Evolutionary conservation across 1,140 invertebrate species (phyloP).

Genomic region (Brachionus sp.): DNA sequence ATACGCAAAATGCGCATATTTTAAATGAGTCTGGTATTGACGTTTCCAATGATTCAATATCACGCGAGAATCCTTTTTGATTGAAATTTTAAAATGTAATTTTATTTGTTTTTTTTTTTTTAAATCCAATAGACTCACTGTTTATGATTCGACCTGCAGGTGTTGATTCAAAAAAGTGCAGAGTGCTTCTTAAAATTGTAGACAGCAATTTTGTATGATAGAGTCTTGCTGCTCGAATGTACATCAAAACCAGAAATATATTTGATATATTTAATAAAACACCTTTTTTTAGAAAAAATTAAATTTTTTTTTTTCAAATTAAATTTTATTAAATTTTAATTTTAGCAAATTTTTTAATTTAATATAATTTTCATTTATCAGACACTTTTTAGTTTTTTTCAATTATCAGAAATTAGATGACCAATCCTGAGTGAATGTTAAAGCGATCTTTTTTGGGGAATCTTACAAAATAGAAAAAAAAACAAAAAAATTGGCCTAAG

Average conservation of each 20-base stretch:
- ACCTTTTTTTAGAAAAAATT: neutral
- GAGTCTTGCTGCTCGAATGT: conserved; percentile 24
- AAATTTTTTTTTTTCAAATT: neutral
- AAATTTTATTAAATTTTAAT: neutral
- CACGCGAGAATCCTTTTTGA: conserved; percentile 62
- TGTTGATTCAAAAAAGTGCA: conserved; percentile 72
- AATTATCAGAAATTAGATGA: too few relatives aligned
- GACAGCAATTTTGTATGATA: conserved; percentile 7
- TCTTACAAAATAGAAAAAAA: too few relatives aligned
- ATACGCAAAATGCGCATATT: conserved; percentile 35
- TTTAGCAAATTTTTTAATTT: too few relatives aligned
- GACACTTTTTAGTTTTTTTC: too few relatives aligned
- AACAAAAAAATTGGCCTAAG: too few relatives aligned
- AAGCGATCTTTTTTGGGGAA: too few relatives aligned
- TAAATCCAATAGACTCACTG: conserved; percentile 47
- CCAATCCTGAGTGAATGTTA: too few relatives aligned
- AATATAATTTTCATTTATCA: too few relatives aligned
- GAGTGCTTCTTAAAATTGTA: conserved; percentile 67
- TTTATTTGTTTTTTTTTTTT: neutral
- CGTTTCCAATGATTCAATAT: conserved; percentile 61
- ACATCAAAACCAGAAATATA: conserved; percentile 39
- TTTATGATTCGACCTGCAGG: conserved; percentile 74
- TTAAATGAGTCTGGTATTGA: conserved; percentile 54
- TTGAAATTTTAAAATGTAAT: neutral
- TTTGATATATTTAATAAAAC: conserved; percentile 35